These are phyloP conservation scores for Glaucomys volans DNA, from an alignment of 2,113 vertebrate genomes.

Conservation along the genomic window DNA sequence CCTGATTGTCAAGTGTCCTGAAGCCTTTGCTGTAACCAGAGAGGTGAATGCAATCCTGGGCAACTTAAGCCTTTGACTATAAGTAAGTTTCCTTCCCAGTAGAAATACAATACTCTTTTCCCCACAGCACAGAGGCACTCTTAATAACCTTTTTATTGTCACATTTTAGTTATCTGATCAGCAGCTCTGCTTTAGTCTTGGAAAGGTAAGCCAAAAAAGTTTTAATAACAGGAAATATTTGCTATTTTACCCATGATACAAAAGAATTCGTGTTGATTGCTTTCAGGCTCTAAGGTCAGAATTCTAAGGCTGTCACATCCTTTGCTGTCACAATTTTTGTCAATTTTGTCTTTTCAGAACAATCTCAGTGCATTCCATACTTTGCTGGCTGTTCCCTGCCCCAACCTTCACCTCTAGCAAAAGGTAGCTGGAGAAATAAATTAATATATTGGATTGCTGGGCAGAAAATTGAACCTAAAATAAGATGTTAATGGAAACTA, in stretches of 20 bases:
- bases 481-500: conserved; percentile 55
- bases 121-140: conserved; percentile 56
- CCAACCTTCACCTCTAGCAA: neutral
- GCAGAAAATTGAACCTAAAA: conserved; percentile 44
- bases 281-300: conserved; percentile 74
- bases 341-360: conserved; percentile 68
- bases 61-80: conserved; percentile 35
- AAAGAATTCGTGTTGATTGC: conserved; percentile 72
- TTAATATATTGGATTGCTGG: conserved; percentile 39
- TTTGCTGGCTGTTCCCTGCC: neutral
- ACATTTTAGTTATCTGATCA: conserved; percentile 72
- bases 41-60: conserved; percentile 48
- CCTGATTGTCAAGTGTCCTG: neutral
- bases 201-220: conserved; percentile 76
- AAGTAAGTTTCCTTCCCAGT: conserved; percentile 66
- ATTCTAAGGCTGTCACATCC: conserved; percentile 65
- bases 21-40: conserved; percentile 43
- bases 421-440: conserved; percentile 16
- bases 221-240: conserved; percentile 83
- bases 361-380: conserved; percentile 30
- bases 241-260: conserved; percentile 76
- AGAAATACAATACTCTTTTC: conserved; percentile 75
- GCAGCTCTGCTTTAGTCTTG: conserved; percentile 66
- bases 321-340: conserved; percentile 75
- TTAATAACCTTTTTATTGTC: conserved; percentile 74